Percentiles rank a stretch among this genome's conserved stretches.
phyloP scores from a whole-genome alignment of 2,888 invertebrate genomes.

The Herminia tarsipennalis region DNA sequence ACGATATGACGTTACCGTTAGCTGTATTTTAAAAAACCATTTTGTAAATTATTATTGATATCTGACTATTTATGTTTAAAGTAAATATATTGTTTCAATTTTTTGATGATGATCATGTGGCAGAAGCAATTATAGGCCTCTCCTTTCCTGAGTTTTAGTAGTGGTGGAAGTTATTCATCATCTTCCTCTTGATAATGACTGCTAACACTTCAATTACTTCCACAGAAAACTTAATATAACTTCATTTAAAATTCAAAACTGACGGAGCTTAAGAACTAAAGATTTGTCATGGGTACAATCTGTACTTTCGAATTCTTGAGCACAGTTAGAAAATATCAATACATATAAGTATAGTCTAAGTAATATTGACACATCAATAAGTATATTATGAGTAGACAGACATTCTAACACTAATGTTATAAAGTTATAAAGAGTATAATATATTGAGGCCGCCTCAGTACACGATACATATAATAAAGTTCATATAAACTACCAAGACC shows the following conservation, averaged over 20 bases:
- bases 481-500: slow-evolving; percentile 3
- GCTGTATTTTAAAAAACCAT: too few relatives aligned
- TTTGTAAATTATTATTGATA: too few relatives aligned
- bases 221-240: background rate
- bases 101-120: too few relatives aligned
- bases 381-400: slow-evolving; percentile 6
- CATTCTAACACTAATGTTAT: slow-evolving; percentile 1
- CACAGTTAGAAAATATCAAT: slow-evolving; percentile 43
- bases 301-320: slow-evolving; percentile 51
- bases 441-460: slow-evolving; percentile 11
- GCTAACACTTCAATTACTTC: too few relatives aligned
- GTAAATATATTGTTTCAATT: too few relatives aligned
- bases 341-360: slow-evolving; percentile 1
- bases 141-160: too few relatives aligned
- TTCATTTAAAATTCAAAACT: slow-evolving; percentile 26
- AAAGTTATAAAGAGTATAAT: background rate
- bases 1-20: too few relatives aligned
- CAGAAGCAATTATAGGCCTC: too few relatives aligned
- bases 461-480: slow-evolving; percentile 2
- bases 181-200: too few relatives aligned
- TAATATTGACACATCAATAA: slow-evolving; percentile 5
- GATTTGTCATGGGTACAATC: slow-evolving; percentile 55
- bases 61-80: too few relatives aligned
- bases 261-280: slow-evolving; percentile 41
- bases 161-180: too few relatives aligned